Evolutionary conservation across 2,797 vertebrate genomes (phyloP).

Genomic region (Tinamus major): DNA sequence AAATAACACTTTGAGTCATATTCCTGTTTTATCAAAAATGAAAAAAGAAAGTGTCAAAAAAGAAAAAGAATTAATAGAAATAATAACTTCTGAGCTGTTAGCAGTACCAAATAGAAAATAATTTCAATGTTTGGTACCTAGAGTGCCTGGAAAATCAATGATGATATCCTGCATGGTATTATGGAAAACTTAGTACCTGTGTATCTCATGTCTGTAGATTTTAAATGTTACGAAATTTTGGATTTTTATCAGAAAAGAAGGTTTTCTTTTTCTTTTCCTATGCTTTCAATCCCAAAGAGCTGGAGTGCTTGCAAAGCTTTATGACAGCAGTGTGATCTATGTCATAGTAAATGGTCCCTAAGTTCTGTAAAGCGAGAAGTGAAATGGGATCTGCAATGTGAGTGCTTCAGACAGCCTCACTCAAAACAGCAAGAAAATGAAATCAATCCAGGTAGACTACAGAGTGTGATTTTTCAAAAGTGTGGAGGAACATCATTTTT

Average conservation of each 20-base stretch:
- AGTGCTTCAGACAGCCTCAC: not conserved
- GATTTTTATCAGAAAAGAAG: not conserved
- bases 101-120: not conserved
- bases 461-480: not conserved
- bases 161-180: not conserved
- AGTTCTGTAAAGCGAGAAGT: not conserved
- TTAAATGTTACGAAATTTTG: not conserved
- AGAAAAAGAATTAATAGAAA: not conserved
- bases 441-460: not conserved
- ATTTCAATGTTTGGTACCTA: not conserved
- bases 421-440: not conserved
- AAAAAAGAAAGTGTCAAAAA: not conserved
- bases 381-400: not conserved
- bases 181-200: not conserved
- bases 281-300: not conserved
- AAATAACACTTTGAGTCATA: not conserved
- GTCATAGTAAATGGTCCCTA: not conserved
- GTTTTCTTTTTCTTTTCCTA: conserved; percentile 3
- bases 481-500: not conserved
- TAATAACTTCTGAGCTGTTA: not conserved
- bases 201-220: not conserved
- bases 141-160: not conserved
- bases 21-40: not conserved
- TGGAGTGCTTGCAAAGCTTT: not conserved
- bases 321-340: not conserved